Percentiles rank a stretch among this genome's conserved stretches.
These are phyloP conservation scores for Propithecus coquereli DNA, from an alignment of 2,113 vertebrate genomes.

Conservation along the genomic window DNA sequence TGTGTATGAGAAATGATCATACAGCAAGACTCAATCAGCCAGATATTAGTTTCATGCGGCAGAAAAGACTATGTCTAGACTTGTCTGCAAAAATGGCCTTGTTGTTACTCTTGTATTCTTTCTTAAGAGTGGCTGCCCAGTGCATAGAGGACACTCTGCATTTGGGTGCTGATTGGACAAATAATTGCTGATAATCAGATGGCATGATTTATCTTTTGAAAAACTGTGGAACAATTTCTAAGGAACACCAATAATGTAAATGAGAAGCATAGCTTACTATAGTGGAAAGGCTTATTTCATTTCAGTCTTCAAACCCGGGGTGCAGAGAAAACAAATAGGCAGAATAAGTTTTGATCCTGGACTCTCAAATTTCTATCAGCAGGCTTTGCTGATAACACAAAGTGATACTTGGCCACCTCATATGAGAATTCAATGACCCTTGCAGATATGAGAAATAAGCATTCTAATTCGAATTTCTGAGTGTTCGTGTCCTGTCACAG, in stretches of 20 bases:
- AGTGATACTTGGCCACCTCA: neutral
- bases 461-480: conserved; percentile 24
- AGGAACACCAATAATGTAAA: neutral
- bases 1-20: neutral
- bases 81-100: neutral
- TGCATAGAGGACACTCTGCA: neutral
- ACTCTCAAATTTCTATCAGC: neutral
- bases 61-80: neutral
- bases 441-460: conserved; percentile 4
- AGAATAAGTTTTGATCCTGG: neutral
- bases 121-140: neutral
- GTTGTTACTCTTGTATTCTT: neutral
- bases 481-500: neutral
- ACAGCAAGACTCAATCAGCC: neutral
- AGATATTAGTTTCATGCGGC: neutral
- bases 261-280: neutral
- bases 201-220: neutral
- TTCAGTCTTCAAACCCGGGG: neutral
- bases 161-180: neutral
- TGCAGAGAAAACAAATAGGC: neutral
- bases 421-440: neutral
- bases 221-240: neutral
- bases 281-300: neutral
- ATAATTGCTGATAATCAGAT: neutral
- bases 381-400: neutral